Conservation (phyloP, 2,113 vertebrate species). For the Malaclemys terrapin region DNA sequence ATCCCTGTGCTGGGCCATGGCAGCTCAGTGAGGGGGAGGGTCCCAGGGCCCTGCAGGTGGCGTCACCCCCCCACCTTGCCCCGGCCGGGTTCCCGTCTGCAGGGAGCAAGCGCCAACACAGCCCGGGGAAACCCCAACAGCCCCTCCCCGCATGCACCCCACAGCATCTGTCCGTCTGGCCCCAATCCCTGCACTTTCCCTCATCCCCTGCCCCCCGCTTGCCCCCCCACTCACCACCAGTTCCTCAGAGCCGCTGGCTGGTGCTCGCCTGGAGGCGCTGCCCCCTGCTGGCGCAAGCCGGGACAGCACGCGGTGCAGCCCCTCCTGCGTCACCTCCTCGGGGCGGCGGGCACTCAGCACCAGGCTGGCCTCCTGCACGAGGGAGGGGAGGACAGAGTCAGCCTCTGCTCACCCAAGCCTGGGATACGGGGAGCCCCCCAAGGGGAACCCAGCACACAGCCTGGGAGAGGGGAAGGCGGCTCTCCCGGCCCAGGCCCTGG, state of each 20-base stretch:
- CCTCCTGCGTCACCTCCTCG: slow-evolving; percentile 51
- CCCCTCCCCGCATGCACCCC: not conserved
- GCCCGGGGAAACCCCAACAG: not conserved
- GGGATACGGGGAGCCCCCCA: too few relatives aligned
- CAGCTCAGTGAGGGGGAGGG: not conserved
- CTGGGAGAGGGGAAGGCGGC: not conserved
- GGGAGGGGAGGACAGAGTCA: not conserved
- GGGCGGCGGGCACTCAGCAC: slow-evolving; percentile 25
- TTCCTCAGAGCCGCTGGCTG: not conserved
- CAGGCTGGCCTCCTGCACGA: slow-evolving; percentile 48
- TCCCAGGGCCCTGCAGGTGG: rapidly evolving
- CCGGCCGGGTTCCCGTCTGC: not conserved
- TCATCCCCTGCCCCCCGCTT: rapidly evolving
- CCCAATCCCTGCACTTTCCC: not conserved
- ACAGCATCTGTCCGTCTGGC: not conserved
- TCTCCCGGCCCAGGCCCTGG: not conserved
- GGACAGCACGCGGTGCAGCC: slow-evolving; percentile 18
- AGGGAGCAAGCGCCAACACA: not conserved
- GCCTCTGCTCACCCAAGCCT: not conserved
- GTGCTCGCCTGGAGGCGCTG: not conserved
- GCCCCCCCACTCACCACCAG: slow-evolving; percentile 35
- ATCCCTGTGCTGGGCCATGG: not conserved
- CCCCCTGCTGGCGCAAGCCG: not conserved
- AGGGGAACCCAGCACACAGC: not conserved
- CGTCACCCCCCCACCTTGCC: rapidly evolving